Conservation (phyloP, 2,888 invertebrate species). For the Temnothorax ravouxi region DNA sequence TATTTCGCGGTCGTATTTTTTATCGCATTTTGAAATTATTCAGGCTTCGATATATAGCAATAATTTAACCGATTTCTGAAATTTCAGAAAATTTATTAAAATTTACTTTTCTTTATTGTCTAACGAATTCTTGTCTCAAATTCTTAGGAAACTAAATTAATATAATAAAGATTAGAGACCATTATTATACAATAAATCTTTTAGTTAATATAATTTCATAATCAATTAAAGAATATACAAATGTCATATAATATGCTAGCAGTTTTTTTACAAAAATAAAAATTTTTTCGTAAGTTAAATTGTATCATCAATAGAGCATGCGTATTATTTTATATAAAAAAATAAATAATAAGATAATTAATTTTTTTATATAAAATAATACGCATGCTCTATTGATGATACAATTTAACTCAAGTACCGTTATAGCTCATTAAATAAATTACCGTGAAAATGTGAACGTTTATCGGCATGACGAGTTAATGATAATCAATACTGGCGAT, state of each 20-base stretch:
- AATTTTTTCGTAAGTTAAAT: too few relatives aligned
- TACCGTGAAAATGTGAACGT: constrained; percentile 61
- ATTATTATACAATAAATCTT: not conserved
- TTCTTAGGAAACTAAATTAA: not conserved
- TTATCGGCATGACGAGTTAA: constrained; percentile 70
- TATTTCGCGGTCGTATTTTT: not conserved
- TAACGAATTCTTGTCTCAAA: not conserved
- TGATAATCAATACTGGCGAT: constrained; percentile 68
- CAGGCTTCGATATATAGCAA: not conserved
- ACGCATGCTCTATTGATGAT: not conserved
- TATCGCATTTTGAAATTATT: not conserved
- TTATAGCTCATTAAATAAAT: constrained; percentile 72
- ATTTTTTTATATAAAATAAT: constrained; percentile 4
- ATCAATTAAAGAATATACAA: not conserved
- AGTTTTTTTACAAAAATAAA: too few relatives aligned
- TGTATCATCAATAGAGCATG: too few relatives aligned
- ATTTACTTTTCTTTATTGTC: not conserved
- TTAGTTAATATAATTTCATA: not conserved
- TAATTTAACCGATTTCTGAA: not conserved
- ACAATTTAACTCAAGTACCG: constrained; percentile 57
- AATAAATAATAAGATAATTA: too few relatives aligned
- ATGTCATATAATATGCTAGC: not conserved
- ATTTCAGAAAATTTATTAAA: not conserved
- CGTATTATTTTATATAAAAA: too few relatives aligned
- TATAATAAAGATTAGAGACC: not conserved